phyloP scores from a whole-genome alignment of 2,888 invertebrate species.

The Gibbula magus region DNA sequence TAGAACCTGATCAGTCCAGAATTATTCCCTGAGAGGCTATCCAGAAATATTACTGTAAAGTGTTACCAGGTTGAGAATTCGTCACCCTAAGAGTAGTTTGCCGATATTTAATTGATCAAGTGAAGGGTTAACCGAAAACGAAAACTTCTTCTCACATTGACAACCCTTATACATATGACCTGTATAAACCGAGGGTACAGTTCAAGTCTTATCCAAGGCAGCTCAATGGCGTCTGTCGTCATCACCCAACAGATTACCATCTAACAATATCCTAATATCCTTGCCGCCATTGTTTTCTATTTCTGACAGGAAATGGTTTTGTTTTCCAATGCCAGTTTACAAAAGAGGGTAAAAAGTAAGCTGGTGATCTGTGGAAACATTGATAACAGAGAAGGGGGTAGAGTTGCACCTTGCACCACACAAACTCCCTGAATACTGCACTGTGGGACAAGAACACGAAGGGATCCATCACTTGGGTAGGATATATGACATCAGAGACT shows the following conservation, averaged over 20 bases:
- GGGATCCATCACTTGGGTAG: neutral
- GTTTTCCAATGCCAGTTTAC: neutral
- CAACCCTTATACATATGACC: too few relatives aligned
- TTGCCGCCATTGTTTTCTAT: slow-evolving; percentile 15
- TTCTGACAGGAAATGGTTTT: neutral
- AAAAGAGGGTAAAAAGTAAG: neutral
- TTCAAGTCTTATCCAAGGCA: too few relatives aligned
- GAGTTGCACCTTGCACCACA: neutral
- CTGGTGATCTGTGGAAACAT: slow-evolving; percentile 13
- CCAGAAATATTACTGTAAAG: too few relatives aligned
- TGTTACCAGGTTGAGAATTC: neutral
- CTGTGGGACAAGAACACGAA: neutral
- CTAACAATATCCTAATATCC: neutral
- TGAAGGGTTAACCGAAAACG: too few relatives aligned
- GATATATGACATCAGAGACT: neutral
- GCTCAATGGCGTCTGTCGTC: neutral
- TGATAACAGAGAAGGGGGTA: neutral
- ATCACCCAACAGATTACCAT: neutral
- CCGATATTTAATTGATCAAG: too few relatives aligned
- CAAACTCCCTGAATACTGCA: neutral
- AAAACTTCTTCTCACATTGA: too few relatives aligned
- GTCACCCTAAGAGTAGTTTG: neutral
- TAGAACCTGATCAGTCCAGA: too few relatives aligned
- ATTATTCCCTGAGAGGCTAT: too few relatives aligned
- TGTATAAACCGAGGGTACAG: too few relatives aligned